Evolutionary conservation across 2,888 invertebrate genomes (phyloP), one percentile per base, ranked within the genome.

Genomic region (Campoletis raptor): DNA sequence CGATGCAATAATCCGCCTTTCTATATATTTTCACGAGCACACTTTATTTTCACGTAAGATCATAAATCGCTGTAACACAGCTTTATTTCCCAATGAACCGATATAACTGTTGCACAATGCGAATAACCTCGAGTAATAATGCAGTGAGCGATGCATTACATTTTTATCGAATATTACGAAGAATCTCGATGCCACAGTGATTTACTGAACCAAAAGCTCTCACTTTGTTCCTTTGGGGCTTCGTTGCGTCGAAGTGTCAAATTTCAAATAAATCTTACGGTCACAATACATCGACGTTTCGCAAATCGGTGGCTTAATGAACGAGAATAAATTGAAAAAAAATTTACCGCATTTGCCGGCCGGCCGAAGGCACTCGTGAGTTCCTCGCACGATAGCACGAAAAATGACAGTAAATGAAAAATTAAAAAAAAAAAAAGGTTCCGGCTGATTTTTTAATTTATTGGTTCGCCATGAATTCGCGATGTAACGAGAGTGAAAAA

Each of bases 91-190:
- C 72, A 40, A 54, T 52, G 12, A 57, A 24, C 12, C 54, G 61
- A 80, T 81, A 74, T 72, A 74, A 78, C 77, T 18, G 77, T 86
- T 86, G 86, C 86, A 81, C 86, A 86, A 86, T 74, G 57, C 52
- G 67, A 80, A 64, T 79, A 79, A 83, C 15, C 67, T 64, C 80
- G 70, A 45, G 45, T 18, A 24, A 79, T 64, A 54, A 42, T 37
- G 40, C 83, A 45, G n/a, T 52, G 24, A 66, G 12, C 30, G 52
- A 72, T 52, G 72, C 54, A 61, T 37, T 85, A 40, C 12, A 61
- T 69, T 77, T 66, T 18, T 24, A 24, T 36, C 12, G 45, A 37
- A 42, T 30, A 54, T 45, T 24, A 15, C 40, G 24, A 42, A 7
- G 24, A 45, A 54, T 42, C 9, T n/a, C 10, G 73, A 73, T 54